Conservation (phyloP, 2,797 vertebrate species). For the Diplodus puntazzo region DNA sequence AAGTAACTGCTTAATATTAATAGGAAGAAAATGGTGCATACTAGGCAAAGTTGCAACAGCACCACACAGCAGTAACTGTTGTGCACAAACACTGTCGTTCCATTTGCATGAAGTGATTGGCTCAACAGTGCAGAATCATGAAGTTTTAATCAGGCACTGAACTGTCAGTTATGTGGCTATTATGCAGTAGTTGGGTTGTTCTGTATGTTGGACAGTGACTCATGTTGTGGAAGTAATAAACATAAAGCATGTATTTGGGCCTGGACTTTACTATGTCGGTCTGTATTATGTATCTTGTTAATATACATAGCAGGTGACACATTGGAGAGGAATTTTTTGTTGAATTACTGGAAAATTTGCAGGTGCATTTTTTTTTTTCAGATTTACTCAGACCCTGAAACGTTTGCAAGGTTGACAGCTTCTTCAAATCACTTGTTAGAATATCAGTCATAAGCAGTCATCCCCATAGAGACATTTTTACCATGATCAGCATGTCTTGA, state of each 20-base stretch:
- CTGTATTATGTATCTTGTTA: slow-evolving; percentile 5
- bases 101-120: slow-evolving; percentile 39
- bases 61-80: slow-evolving; percentile 12
- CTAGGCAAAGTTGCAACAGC: slow-evolving; percentile 44
- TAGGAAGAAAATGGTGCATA: slow-evolving; percentile 30
- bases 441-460: no score
- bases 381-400: background rate
- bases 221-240: background rate
- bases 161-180: slow-evolving; percentile 24
- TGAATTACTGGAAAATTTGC: background rate
- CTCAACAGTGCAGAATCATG: slow-evolving; percentile 31
- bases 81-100: slow-evolving; percentile 12
- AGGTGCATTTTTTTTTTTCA: background rate
- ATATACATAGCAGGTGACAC: background rate
- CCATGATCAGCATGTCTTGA: no score
- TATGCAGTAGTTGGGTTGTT: slow-evolving; percentile 3
- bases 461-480: no score
- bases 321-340: background rate
- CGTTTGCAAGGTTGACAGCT: no score
- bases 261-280: background rate
- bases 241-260: slow-evolving; percentile 11
- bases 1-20: slow-evolving; percentile 32
- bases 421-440: no score
- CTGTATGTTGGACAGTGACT: slow-evolving; percentile 10
- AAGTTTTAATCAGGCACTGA: slow-evolving; percentile 19